A percentile compares a stretch with the other conserved stretches of the same genome.
Evolutionary conservation across 2,888 invertebrate genomes (phyloP).

Genomic region (Microctonus hyperodae): DNA sequence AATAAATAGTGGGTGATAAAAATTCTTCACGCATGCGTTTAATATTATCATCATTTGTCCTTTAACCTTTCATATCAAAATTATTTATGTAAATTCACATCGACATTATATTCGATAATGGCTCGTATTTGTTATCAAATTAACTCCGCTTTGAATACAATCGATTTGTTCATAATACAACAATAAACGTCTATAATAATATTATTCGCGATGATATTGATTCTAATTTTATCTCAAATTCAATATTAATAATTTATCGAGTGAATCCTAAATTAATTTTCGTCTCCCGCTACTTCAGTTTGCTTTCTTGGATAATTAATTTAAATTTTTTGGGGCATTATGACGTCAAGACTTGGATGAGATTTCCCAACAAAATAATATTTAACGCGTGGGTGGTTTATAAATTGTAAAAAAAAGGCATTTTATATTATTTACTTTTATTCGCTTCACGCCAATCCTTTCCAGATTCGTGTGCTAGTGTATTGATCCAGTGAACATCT

Average conservation of each 20-base stretch:
- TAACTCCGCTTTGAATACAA: no score
- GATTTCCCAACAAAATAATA: not conserved
- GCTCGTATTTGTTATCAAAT: no score
- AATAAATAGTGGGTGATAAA: not conserved
- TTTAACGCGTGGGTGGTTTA: not conserved
- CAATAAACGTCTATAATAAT: no score
- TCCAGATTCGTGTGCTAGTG: constrained; percentile 10
- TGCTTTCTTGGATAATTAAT: not conserved
- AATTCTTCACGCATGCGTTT: constrained; percentile 11
- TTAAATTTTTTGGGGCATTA: not conserved
- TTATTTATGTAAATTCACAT: no score
- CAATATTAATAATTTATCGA: not conserved
- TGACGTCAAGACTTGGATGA: not conserved
- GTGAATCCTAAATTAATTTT: not conserved
- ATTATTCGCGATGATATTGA: no score
- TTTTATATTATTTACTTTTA: constrained; percentile 7
- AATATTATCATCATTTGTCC: not conserved
- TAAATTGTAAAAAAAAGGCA: not conserved
- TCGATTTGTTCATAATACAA: no score
- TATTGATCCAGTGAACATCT: constrained; percentile 31
- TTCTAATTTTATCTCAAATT: not conserved
- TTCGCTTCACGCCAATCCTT: constrained; percentile 12
- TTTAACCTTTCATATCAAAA: not conserved
- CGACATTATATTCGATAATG: no score
- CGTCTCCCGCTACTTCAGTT: not conserved